Evolutionary conservation across 2,888 invertebrate species (phyloP), one percentile per base, ranked within the genome.

Genomic region (Drosophila mulleri): DNA sequence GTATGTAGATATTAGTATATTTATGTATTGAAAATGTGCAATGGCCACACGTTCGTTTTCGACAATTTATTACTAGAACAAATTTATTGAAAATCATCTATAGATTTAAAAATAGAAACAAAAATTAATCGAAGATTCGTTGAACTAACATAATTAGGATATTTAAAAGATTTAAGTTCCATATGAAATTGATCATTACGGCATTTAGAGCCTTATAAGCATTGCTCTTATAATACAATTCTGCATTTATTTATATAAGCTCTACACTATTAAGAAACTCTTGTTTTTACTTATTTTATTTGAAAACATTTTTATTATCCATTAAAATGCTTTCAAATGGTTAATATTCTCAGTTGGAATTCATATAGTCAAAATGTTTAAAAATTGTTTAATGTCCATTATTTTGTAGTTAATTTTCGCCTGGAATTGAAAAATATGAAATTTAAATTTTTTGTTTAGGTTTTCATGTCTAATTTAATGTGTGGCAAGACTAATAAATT

Each of bases 51-150:
- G 67, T 68, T 70, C 54, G 56, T 69, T 76, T 76, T 37, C 48
- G 53, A 60, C 76, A 64, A 90, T 90, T 83, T 82, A 83, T 83
- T 79, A 66, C 77, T 72, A 35, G 61, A 60, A 68, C 26, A 29
- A 67, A 88, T 88, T 82, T 85, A 74, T 70, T 72, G 61, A 50
- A 67, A 72, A 74, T 67, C 70, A 48, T 48, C 4, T 48, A 48
- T 29, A n/a, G n/a, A 29, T 29, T 29, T 12, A n/a, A 29, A 18
- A 11, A 16, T 47, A 4, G 29, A 9, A 26, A 47, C 8, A 4
- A 62, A 29, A 26, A 50, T 54, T 12, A 11, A 9, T n/a, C 39
- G 60, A 68, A 9, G 18, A 18, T 18, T 35, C 7, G 60, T 37
- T 60, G 16, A 32, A 12, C 60, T 64, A 41, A 5, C 26, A 26